Evolutionary conservation across 1,140 invertebrate species (phyloP).

Genomic region (Globodera rostochiensis): DNA sequence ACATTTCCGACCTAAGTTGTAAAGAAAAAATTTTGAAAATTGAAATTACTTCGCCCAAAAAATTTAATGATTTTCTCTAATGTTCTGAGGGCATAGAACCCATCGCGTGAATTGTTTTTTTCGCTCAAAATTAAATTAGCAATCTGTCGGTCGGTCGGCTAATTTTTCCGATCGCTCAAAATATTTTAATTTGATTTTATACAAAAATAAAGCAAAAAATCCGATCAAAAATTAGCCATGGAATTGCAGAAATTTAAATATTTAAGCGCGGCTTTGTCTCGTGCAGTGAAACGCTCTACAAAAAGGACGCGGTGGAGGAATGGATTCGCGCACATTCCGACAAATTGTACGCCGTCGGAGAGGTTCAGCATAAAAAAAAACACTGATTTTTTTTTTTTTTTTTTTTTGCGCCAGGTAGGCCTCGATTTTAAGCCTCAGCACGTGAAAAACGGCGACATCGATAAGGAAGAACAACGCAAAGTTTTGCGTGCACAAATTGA

Average conservation of each 20-base stretch:
- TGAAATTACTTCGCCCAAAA: not conserved
- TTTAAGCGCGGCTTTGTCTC: constrained; percentile 32
- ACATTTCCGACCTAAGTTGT: too few species aligned
- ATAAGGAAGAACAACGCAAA: constrained; percentile 61
- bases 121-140: too few species aligned
- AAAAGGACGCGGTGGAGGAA: constrained; percentile 31
- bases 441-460: constrained; percentile 49
- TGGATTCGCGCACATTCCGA: constrained; percentile 19
- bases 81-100: too few species aligned
- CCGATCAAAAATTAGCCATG: not conserved
- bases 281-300: constrained; percentile 23
- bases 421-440: constrained; percentile 66
- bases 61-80: too few species aligned
- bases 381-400: constrained; percentile 2
- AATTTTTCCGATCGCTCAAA: too few species aligned
- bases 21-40: constrained; percentile 5
- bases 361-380: constrained; percentile 23
- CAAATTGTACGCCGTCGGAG: constrained; percentile 36
- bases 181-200: too few species aligned
- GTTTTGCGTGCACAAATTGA: constrained; percentile 63
- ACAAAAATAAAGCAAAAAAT: constrained; percentile 4
- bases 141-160: too few species aligned
- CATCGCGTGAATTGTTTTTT: too few species aligned
- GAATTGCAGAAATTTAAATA: not conserved
- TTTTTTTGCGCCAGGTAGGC: constrained; percentile 49